phyloP scores from a whole-genome alignment of 2,888 invertebrate species.

The Tribolium freemani region DNA sequence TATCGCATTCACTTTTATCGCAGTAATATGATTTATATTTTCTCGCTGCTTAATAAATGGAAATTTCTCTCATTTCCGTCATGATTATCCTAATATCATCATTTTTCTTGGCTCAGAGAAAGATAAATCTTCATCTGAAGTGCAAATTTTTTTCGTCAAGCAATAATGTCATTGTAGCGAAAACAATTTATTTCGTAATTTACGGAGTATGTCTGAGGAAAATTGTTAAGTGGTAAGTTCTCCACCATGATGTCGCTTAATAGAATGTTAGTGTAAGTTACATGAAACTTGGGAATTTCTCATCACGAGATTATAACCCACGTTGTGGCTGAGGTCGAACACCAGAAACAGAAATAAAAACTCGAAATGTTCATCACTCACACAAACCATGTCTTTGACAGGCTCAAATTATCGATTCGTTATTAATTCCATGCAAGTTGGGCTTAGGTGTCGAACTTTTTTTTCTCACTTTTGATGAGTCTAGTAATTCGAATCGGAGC shows the following conservation, averaged over 20 bases:
- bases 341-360: background rate
- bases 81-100: too few species aligned
- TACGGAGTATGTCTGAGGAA: background rate
- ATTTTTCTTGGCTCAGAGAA: too few species aligned
- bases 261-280: conserved; percentile 1
- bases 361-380: background rate
- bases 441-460: background rate
- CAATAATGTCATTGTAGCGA: background rate
- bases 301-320: background rate
- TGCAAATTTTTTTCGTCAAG: too few species aligned
- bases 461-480: conserved; percentile 18
- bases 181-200: background rate
- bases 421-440: background rate
- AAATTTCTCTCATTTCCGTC: too few species aligned
- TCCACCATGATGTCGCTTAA: conserved; percentile 3
- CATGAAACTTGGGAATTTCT: conserved; percentile 3
- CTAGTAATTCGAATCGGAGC: conserved; percentile 2
- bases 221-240: conserved; percentile 20
- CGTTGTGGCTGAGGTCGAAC: background rate
- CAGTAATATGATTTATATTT: too few species aligned
- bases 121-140: too few species aligned
- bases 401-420: background rate
- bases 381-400: background rate
- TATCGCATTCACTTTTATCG: too few species aligned
- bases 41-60: too few species aligned